A percentile compares a stretch with the other conserved stretches of the same genome.
Conservation (phyloP, 1,140 invertebrate species). For the Berghia stephanieae region DNA sequence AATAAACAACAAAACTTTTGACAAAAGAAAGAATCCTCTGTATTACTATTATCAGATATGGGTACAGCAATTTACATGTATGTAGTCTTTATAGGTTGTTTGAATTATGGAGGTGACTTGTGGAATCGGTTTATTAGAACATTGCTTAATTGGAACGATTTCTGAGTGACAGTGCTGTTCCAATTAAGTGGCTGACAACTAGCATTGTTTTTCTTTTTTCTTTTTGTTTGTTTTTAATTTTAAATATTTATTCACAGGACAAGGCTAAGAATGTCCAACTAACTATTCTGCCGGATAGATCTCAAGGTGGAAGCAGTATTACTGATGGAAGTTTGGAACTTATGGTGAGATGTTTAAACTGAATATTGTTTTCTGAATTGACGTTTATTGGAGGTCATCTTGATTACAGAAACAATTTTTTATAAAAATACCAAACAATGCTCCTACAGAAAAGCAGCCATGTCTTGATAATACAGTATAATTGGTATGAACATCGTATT, state of each 20-base stretch:
- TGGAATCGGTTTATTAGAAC: too few relatives aligned
- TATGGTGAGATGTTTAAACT: constrained; percentile 65
- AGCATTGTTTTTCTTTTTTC: too few relatives aligned
- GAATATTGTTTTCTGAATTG: not conserved
- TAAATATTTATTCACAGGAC: constrained; percentile 48
- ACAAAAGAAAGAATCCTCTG: too few relatives aligned
- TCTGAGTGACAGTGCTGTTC: too few relatives aligned
- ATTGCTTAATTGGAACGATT: too few relatives aligned
- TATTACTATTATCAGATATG: too few relatives aligned
- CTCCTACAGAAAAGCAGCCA: not conserved
- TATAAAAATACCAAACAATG: not conserved
- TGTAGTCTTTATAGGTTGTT: too few relatives aligned
- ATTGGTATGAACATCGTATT: not conserved
- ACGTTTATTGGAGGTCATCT: not conserved
- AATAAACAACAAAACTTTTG: too few relatives aligned
- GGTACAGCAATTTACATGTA: too few relatives aligned
- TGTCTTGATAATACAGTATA: not conserved
- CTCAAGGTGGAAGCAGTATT: constrained; percentile 86
- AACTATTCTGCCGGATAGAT: constrained; percentile 81
- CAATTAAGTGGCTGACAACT: too few relatives aligned
- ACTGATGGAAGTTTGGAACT: constrained; percentile 72
- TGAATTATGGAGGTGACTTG: too few relatives aligned
- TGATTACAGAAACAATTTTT: not conserved
- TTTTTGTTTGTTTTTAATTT: too few relatives aligned
- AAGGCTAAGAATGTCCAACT: constrained; percentile 63